These are phyloP conservation scores for Fulica atra DNA, from an alignment of 2,113 vertebrate genomes.

Conservation along the genomic window DNA sequence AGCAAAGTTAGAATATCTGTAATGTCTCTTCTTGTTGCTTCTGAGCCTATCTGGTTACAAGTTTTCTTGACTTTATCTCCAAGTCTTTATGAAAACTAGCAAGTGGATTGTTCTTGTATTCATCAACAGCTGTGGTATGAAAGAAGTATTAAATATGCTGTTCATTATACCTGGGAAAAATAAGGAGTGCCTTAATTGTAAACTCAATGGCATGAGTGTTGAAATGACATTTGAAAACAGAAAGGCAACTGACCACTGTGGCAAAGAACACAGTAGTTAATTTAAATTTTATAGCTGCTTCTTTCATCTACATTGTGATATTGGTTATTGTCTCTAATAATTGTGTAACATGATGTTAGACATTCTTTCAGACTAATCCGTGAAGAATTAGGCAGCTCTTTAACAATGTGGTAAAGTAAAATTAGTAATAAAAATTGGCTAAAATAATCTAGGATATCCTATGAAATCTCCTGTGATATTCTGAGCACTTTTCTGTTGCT, in stretches of 20 bases:
- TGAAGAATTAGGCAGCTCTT: background rate
- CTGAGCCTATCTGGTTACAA: background rate
- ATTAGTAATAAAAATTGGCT: background rate
- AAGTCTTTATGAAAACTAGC: background rate
- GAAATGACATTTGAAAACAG: background rate
- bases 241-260: background rate
- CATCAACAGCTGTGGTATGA: background rate
- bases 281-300: background rate
- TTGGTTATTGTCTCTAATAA: background rate
- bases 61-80: background rate
- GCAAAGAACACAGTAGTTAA: background rate
- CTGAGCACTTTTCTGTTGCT: background rate
- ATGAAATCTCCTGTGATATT: background rate
- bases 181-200: background rate
- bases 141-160: background rate
- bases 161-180: background rate
- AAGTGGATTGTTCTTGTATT: background rate
- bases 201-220: background rate
- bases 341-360: background rate
- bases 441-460: background rate
- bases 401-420: background rate
- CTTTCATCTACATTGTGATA: background rate
- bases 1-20: background rate
- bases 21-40: background rate
- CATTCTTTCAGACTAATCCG: background rate